Conservation (phyloP, 2,888 invertebrate species). For the Eudemis profundana region DNA sequence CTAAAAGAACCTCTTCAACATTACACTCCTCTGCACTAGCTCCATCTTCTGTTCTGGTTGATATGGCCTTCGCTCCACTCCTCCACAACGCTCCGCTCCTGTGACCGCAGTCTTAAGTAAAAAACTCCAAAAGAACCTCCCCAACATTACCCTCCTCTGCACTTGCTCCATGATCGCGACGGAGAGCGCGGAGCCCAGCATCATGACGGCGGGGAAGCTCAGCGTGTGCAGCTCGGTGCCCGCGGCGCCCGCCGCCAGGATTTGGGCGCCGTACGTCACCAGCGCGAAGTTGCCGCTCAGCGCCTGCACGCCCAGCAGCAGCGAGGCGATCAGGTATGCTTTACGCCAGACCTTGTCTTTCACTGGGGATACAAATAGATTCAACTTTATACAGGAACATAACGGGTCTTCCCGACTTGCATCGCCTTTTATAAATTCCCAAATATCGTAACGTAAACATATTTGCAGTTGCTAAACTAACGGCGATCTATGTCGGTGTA, state of each 20-base stretch:
- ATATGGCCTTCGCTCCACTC: too few relatives aligned
- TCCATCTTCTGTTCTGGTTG: too few relatives aligned
- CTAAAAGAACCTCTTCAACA: too few relatives aligned
- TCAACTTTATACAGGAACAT: too few relatives aligned
- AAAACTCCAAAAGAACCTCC: background rate
- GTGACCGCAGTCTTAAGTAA: background rate
- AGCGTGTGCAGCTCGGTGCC: slow-evolving; percentile 68
- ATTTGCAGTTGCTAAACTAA: too few relatives aligned
- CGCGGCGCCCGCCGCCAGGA: slow-evolving; percentile 62
- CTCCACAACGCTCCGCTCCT: too few relatives aligned
- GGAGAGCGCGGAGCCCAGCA: slow-evolving; percentile 63
- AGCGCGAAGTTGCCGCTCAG: slow-evolving; percentile 65
- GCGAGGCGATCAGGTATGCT: background rate
- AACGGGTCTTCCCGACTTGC: too few relatives aligned
- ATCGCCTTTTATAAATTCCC: too few relatives aligned
- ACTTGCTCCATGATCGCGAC: slow-evolving; percentile 67
- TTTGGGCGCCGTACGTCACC: slow-evolving; percentile 63
- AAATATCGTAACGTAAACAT: too few relatives aligned
- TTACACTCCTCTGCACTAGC: too few relatives aligned
- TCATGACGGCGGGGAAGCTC: slow-evolving; percentile 70
- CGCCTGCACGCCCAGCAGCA: slow-evolving; percentile 50
- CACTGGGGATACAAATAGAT: too few relatives aligned
- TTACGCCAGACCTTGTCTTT: slow-evolving; percentile 33
- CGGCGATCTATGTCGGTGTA: too few relatives aligned
- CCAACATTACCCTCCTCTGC: slow-evolving; percentile 65